phyloP scores from a whole-genome alignment of 2,797 vertebrate genomes.

The Nyctalus aviator region DNA sequence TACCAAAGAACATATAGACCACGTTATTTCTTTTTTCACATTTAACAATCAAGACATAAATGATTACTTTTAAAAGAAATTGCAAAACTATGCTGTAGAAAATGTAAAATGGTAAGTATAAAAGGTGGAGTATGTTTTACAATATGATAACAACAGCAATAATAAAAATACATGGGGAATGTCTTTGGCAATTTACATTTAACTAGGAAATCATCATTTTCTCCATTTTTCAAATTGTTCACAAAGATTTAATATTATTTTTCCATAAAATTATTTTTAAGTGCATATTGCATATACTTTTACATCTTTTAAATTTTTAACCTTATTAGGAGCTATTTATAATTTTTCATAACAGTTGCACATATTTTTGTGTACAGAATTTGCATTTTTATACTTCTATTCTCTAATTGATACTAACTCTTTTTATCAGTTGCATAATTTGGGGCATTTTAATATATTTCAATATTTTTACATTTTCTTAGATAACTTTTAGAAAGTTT shows the following conservation, averaged over 20 bases:
- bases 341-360: background rate
- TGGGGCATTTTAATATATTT: background rate
- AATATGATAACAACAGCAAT: background rate
- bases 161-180: background rate
- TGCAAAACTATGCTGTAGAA: background rate
- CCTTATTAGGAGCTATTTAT: background rate
- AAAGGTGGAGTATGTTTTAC: background rate
- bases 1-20: slow-evolving; percentile 68
- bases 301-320: background rate
- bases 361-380: background rate
- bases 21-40: slow-evolving; percentile 78
- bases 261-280: background rate
- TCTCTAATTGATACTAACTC: background rate
- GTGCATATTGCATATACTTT: background rate
- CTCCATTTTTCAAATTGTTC: background rate
- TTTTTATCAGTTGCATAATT: background rate
- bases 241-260: background rate
- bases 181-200: background rate
- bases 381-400: background rate
- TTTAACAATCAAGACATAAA: slow-evolving; percentile 65
- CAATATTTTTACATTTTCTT: background rate
- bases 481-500: background rate
- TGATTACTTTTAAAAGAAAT: slow-evolving; percentile 52
- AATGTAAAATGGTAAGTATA: slow-evolving; percentile 61
- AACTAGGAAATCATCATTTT: background rate